Evolutionary conservation across 1,140 invertebrate genomes (phyloP).

Genomic region (Lucilia sericata): DNA sequence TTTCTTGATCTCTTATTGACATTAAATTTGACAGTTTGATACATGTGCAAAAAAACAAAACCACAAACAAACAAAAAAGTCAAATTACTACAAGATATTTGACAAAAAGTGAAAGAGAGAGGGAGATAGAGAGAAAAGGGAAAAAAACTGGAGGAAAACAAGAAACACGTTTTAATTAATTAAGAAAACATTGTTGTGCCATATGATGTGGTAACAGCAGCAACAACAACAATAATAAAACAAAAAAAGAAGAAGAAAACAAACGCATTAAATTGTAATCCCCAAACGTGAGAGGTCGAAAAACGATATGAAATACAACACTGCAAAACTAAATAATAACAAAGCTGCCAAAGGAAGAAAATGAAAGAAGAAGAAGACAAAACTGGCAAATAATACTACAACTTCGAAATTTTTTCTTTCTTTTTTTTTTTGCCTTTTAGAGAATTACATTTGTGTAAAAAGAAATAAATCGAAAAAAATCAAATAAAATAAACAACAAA

Average conservation of each 20-base stretch:
- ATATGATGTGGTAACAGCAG: constrained; percentile 10
- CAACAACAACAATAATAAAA: neutral
- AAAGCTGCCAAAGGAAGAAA: neutral
- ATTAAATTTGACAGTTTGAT: constrained; percentile 17
- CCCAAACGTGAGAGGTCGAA: constrained; percentile 22
- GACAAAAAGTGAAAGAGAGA: neutral
- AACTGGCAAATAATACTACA: neutral
- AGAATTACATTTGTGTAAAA: neutral
- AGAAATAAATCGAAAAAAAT: neutral
- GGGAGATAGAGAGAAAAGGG: neutral
- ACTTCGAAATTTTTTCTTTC: neutral
- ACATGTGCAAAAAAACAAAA: constrained; percentile 8
- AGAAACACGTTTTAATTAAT: constrained; percentile 21
- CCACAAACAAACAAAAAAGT: neutral
- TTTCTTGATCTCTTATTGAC: constrained; percentile 18
- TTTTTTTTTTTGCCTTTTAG: neutral
- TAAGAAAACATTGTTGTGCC: constrained; percentile 19
- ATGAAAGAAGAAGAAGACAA: neutral
- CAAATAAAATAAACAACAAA: neutral
- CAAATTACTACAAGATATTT: neutral
- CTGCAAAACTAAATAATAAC: neutral
- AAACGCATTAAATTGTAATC: constrained; percentile 23
- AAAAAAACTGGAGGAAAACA: neutral
- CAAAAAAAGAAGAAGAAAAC: neutral
- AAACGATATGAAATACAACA: neutral